phyloP scores from a whole-genome alignment of 2,888 invertebrate species.

The Keiferia lycopersicella region DNA sequence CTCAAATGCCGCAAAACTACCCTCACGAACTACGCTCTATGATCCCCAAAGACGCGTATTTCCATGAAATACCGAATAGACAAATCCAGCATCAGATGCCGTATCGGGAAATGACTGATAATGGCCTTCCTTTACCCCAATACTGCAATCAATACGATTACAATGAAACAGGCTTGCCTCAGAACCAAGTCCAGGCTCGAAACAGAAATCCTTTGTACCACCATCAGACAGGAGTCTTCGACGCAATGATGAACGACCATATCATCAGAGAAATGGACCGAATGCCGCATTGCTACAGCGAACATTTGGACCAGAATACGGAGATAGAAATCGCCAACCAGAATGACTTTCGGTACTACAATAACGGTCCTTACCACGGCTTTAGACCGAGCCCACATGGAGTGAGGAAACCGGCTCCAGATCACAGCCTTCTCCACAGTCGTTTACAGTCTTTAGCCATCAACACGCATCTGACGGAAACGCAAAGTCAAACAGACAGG shows the following conservation, averaged over 20 bases:
- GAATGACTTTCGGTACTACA: constrained; percentile 72
- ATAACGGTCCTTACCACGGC: constrained; percentile 60
- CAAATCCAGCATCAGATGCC: constrained; percentile 62
- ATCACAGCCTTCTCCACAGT: constrained; percentile 71
- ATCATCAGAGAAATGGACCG: constrained; percentile 75
- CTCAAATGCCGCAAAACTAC: constrained; percentile 48
- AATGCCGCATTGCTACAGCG: constrained; percentile 76
- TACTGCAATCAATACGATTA: constrained; percentile 59
- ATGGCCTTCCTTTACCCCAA: constrained; percentile 54
- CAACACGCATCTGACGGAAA: constrained; percentile 73
- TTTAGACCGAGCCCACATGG: constrained; percentile 48
- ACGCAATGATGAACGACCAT: constrained; percentile 79
- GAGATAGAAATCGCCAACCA: constrained; percentile 75
- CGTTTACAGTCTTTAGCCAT: constrained; percentile 74
- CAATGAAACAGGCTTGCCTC: constrained; percentile 61
- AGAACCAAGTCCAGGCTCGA: constrained; percentile 57
- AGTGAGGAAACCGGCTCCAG: constrained; percentile 62
- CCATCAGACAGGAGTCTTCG: constrained; percentile 71
- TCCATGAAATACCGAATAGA: constrained; percentile 81
- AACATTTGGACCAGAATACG: constrained; percentile 71
- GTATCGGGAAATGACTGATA: constrained; percentile 57
- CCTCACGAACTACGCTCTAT: constrained; percentile 59
- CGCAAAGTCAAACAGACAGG: constrained; percentile 78
- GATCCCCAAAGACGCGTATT: constrained; percentile 83
- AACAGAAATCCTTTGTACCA: constrained; percentile 72